phyloP scores from a whole-genome alignment of 2,888 invertebrate species.

The Drosophila suboccidentalis region DNA sequence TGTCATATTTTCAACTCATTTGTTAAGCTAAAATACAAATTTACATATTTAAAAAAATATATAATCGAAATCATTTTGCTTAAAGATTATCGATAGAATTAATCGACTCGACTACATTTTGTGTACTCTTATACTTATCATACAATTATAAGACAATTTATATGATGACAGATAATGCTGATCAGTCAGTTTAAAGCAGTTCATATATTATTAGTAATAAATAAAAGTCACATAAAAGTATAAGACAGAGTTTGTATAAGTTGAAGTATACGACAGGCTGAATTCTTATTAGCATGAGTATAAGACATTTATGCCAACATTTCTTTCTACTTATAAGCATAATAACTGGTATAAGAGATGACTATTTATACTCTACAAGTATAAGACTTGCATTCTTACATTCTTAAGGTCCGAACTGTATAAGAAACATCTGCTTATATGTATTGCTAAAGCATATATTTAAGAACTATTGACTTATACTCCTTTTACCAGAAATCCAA shows the following conservation, averaged over 20 bases:
- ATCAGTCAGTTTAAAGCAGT: no score
- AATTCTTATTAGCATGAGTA: background rate
- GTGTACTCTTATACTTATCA: no score
- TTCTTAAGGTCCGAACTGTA: background rate
- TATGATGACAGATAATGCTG: no score
- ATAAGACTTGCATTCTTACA: background rate
- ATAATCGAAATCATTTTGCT: background rate
- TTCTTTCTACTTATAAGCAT: background rate
- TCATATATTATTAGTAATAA: no score
- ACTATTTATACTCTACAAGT: background rate
- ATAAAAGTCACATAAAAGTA: background rate
- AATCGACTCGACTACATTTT: background rate
- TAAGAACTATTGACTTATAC: background rate
- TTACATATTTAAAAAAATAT: background rate
- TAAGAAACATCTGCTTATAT: background rate
- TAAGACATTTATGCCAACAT: background rate
- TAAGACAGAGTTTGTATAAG: background rate
- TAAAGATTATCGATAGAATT: background rate
- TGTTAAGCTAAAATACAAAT: constrained; percentile 12
- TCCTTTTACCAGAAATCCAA: background rate
- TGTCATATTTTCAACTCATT: constrained; percentile 13
- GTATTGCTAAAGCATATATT: no score
- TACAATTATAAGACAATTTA: background rate
- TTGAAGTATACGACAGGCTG: no score
- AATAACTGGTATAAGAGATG: background rate